Conservation (phyloP, 2,113 vertebrate genomes). For the Dipodomys merriami region DNA sequence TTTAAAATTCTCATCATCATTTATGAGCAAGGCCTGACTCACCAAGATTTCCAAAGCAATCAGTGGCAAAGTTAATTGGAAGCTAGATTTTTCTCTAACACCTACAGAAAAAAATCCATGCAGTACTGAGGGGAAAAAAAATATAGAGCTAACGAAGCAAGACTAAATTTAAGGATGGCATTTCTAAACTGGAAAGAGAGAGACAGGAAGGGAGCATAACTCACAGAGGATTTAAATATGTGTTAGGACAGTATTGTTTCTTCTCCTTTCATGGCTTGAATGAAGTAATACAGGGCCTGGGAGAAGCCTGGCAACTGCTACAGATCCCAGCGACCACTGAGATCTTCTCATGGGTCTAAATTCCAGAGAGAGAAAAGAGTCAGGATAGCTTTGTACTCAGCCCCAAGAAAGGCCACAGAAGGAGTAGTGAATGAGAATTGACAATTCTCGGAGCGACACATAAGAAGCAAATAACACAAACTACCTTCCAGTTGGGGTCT, state of each 20-base stretch:
- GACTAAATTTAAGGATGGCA: neutral
- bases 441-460: slow-evolving; percentile 20
- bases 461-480: slow-evolving; percentile 21
- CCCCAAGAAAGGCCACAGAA: neutral
- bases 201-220: neutral
- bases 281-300: neutral
- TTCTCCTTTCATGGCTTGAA: neutral
- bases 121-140: neutral
- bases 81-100: slow-evolving; percentile 64
- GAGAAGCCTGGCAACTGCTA: neutral
- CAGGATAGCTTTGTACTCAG: neutral
- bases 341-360: neutral
- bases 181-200: slow-evolving; percentile 13
- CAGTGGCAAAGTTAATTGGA: slow-evolving; percentile 65
- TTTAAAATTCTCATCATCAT: slow-evolving; percentile 47
- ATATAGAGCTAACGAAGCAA: neutral
- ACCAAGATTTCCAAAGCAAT: slow-evolving; percentile 74
- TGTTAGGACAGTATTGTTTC: neutral
- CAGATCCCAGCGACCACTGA: neutral
- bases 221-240: slow-evolving; percentile 9
- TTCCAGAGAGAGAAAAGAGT: neutral
- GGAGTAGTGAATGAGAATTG: neutral
- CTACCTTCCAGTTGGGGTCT: neutral
- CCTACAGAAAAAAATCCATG: slow-evolving; percentile 60
- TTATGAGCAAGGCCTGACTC: slow-evolving; percentile 60